phyloP scores from a whole-genome alignment of 2,113 vertebrate species.

The Caracal caracal region DNA sequence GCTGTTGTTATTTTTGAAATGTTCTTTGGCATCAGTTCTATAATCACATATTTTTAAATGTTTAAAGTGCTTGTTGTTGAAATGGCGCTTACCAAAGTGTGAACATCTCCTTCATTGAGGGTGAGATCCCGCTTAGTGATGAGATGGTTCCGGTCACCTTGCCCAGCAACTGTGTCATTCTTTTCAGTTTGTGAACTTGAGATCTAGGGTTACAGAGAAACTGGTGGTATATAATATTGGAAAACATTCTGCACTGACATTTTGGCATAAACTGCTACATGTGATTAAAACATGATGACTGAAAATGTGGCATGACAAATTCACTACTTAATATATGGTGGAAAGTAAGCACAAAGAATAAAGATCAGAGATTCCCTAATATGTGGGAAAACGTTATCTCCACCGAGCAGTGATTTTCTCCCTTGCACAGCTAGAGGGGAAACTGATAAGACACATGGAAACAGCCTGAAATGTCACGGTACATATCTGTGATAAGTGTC shows the following conservation, averaged over 20 bases:
- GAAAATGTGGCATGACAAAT: background rate
- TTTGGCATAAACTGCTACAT: background rate
- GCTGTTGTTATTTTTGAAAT: slow-evolving; percentile 57
- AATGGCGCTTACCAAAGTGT: slow-evolving; percentile 89
- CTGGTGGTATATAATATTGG: background rate
- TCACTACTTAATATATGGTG: background rate
- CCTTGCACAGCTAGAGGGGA: background rate
- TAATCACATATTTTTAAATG: slow-evolving; percentile 43
- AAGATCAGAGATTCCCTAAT: background rate
- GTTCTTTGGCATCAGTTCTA: slow-evolving; percentile 15
- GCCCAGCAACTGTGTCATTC: slow-evolving; percentile 84
- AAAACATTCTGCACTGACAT: background rate
- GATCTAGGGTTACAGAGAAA: slow-evolving; percentile 72
- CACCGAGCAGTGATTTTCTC: background rate
- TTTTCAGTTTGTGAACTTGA: slow-evolving; percentile 84
- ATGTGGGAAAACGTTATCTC: background rate
- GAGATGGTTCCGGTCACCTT: slow-evolving; percentile 84
- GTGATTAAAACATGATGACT: background rate
- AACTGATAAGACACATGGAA: background rate
- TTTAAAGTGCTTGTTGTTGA: background rate
- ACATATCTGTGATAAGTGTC: background rate
- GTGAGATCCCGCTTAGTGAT: slow-evolving; percentile 88
- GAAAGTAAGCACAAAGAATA: slow-evolving; percentile 33
- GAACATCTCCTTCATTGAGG: slow-evolving; percentile 84
- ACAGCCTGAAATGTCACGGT: background rate